These are phyloP conservation scores for Tenthredo scrophulariae DNA, from an alignment of 2,888 invertebrate genomes.

Conservation along the genomic window DNA sequence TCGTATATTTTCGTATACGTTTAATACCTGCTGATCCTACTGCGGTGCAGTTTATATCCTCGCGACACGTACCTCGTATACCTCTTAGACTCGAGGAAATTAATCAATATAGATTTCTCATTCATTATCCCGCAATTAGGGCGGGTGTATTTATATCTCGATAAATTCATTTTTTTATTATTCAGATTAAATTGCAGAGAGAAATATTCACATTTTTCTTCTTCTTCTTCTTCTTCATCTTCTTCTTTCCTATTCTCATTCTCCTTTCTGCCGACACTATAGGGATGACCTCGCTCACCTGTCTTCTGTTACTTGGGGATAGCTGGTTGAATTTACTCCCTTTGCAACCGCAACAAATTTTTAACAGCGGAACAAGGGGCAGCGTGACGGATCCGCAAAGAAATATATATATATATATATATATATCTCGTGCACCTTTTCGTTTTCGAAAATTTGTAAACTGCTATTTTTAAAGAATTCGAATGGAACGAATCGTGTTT, in stretches of 20 bases:
- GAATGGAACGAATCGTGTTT: slow-evolving; percentile 54
- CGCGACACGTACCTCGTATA: neutral
- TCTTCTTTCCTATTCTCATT: neutral
- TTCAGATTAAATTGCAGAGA: neutral
- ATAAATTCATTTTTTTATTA: neutral
- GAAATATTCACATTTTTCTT: neutral
- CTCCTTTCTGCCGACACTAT: neutral
- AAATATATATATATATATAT: neutral
- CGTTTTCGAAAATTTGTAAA: slow-evolving; percentile 25
- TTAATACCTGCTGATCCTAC: neutral
- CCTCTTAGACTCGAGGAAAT: neutral
- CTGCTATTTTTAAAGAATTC: slow-evolving; percentile 42
- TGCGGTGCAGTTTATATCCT: neutral
- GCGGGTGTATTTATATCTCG: neutral
- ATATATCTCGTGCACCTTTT: neutral
- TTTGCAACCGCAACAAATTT: neutral
- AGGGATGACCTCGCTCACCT: neutral
- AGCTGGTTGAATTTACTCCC: neutral
- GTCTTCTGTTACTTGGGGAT: slow-evolving; percentile 4
- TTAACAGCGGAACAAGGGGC: slow-evolving; percentile 8
- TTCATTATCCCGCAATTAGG: neutral
- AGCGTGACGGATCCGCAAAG: slow-evolving; percentile 31
- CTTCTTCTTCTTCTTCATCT: neutral
- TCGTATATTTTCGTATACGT: slow-evolving; percentile 25
- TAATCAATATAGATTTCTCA: neutral